Percentiles rank a stretch among this genome's conserved stretches.
phyloP scores from a whole-genome alignment of 2,888 invertebrate genomes.

The Polia nebulosa region DNA sequence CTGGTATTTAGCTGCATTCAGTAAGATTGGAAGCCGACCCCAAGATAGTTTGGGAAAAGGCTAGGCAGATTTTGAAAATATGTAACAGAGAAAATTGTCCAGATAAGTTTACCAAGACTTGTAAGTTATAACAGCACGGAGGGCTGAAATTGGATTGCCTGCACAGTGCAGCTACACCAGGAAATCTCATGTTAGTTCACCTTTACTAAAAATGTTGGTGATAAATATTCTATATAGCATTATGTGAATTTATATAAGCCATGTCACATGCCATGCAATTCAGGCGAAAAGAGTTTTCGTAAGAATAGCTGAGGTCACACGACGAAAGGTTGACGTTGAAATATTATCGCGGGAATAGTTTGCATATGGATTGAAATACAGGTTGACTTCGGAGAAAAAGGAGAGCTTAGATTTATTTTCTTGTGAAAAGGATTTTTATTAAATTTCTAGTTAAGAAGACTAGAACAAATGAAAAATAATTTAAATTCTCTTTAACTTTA shows the following conservation, averaged over 20 bases:
- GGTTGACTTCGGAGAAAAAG: slow-evolving; percentile 17
- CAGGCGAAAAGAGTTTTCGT: slow-evolving; percentile 50
- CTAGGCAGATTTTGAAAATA: too few species aligned
- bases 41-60: too few species aligned
- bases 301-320: slow-evolving; percentile 33
- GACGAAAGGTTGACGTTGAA: slow-evolving; percentile 47
- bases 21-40: too few species aligned
- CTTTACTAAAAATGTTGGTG: slow-evolving; percentile 26
- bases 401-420: slow-evolving; percentile 1
- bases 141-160: slow-evolving; percentile 25
- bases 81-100: not conserved
- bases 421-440: not conserved
- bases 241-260: slow-evolving; percentile 32
- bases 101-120: slow-evolving; percentile 2
- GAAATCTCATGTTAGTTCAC: slow-evolving; percentile 1
- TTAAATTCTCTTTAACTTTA: too few species aligned
- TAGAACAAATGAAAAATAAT: too few species aligned
- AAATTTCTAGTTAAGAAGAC: too few species aligned
- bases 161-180: slow-evolving; percentile 6
- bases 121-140: slow-evolving; percentile 23
- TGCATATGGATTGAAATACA: slow-evolving; percentile 34
- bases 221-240: slow-evolving; percentile 31
- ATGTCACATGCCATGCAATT: slow-evolving; percentile 40
- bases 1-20: too few species aligned
- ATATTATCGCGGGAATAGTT: slow-evolving; percentile 48